Conservation (phyloP, 37 sponge, comb jelly and placozoan genomes). For the Spongilla lacustris region DNA sequence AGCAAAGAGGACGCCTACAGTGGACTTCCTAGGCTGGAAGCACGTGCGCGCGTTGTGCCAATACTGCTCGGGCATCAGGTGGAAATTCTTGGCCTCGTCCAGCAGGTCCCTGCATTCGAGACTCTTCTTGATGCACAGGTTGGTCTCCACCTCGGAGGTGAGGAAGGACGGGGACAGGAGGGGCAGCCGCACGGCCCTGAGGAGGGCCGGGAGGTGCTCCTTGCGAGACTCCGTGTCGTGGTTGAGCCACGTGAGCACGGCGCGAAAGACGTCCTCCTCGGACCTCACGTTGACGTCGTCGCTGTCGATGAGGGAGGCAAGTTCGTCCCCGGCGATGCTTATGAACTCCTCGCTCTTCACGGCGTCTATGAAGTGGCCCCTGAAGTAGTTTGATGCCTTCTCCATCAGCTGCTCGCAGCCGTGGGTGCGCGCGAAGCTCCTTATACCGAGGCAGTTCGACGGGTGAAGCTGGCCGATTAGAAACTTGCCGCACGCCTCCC, state of each 20-base stretch:
- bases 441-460: slow-evolving; percentile 91
- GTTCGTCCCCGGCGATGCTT: slow-evolving; percentile 54
- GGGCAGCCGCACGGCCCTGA: slow-evolving; percentile 77
- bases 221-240: slow-evolving; percentile 51
- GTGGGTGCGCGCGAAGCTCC: slow-evolving; percentile 78
- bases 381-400: slow-evolving; percentile 64
- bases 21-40: slow-evolving; percentile 80
- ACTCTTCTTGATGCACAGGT: slow-evolving; percentile 52
- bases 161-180: slow-evolving; percentile 77
- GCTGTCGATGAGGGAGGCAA: slow-evolving; percentile 64
- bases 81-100: slow-evolving; percentile 91
- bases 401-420: slow-evolving; percentile 59
- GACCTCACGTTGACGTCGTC: slow-evolving; percentile 72
- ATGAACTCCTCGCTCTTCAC: slow-evolving; percentile 83
- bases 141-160: slow-evolving; percentile 68
- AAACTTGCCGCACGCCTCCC: slow-evolving; percentile 88
- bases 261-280: slow-evolving; percentile 77
- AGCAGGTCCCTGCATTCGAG: slow-evolving; percentile 82
- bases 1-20: slow-evolving; percentile 86
- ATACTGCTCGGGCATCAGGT: slow-evolving; percentile 68
- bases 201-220: slow-evolving; percentile 43
- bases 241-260: slow-evolving; percentile 68
- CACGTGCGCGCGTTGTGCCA: slow-evolving; percentile 11
- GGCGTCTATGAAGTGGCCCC: slow-evolving; percentile 83
- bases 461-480: slow-evolving; percentile 84